Evolutionary conservation across 2,797 vertebrate species (phyloP), one percentile per base, ranked within the genome.

Genomic region (Notolepis coatsorum): DNA sequence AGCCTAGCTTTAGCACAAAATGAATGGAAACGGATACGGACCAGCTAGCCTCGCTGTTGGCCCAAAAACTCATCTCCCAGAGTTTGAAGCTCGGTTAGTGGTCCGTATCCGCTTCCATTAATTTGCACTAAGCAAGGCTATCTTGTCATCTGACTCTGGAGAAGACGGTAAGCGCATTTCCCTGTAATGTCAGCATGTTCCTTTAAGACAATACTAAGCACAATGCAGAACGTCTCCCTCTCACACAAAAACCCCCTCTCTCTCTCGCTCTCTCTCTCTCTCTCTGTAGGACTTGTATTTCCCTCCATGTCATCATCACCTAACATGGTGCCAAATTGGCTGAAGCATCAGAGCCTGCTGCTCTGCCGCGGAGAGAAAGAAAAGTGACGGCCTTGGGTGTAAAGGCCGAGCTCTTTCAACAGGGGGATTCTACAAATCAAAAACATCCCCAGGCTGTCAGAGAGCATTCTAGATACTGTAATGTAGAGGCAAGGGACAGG

Each of bases 301-400:
- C 41, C 23, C 18, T 20, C 28, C 18, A 4, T 30, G 25, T 38
- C 27, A 38, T 57, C 57, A 38, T 71, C 48, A 33, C 30, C 43
- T 60, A 62, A 45, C 38, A 6, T 41, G 65, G 43, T 69, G 66
- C 65, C 74, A 75, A 73, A 45, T 30, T 68, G 79, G 66, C 54
- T 59, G 33, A 5, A 25, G 59, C 31, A 25, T 66, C 64, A 70
- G 68, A 70, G 39, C 33, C 55, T 53, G 3, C n/a, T 4, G 0
- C 28, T 63, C 46, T 48, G 24, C 56, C 47, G 39, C 54, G 46
- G 38, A 52, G 45, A 50, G 35, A 54, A 28, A 45, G 25, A 27
- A 28, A 61, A 41, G 21, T 8, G 18, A 9, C 12, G 60, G 57
- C 63, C 47, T 59, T 18, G 35, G 20, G 38, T 68, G 39, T 39